Evolutionary conservation across 2,888 invertebrate genomes (phyloP), one percentile per base, ranked within the genome.

Genomic region (Latheticus oryzae): DNA sequence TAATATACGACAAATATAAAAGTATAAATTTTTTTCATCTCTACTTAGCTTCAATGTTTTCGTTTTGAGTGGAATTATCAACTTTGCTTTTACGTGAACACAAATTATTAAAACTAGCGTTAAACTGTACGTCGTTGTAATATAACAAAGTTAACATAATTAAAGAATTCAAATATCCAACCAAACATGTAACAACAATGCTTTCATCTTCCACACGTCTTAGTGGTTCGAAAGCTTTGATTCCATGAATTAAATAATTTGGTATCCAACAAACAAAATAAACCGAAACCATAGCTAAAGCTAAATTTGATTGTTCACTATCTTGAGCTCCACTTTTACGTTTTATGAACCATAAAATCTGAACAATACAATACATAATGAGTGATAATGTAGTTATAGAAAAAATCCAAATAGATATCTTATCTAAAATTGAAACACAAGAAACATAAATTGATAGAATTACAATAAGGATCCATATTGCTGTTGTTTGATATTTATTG

Each of bases 141-240:
- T 45, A 45, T 17, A 54, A 11, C 8, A 54, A 17, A 8, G 12
- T 11, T 4, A 45, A 26, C 7, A 45, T 37, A 8, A 54, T 21
- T n/a, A 45, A 13, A 3, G 54, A 42, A 21, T 45, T 35, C n/a
- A 45, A 24, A 35, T 54, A 45, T 8, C 37, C 42, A 7, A 54
- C 13, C 9, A 35, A 33, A 13, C 8, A 33, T 24, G 35, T 45
- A 5, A 33, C 33, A 1, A 48, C 30, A 7, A 32, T 21, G 19
- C 30, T 32, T 30, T 45, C 35, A 5, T 9, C 35, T 8, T 8
- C 21, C 13, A 33, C 19, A 4, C 7, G 9, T 11, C 33, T 12
- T 1, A 15, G 8, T 21, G 12, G 5, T 8, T 48, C 23, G 15
- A 35, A 48, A 3, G 35, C 13, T 12, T 16, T 33, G 11, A 45